Percentiles rank a stretch among this genome's conserved stretches.
Conservation (phyloP, 2,888 invertebrate species). For the Philopedon plagiatum region DNA sequence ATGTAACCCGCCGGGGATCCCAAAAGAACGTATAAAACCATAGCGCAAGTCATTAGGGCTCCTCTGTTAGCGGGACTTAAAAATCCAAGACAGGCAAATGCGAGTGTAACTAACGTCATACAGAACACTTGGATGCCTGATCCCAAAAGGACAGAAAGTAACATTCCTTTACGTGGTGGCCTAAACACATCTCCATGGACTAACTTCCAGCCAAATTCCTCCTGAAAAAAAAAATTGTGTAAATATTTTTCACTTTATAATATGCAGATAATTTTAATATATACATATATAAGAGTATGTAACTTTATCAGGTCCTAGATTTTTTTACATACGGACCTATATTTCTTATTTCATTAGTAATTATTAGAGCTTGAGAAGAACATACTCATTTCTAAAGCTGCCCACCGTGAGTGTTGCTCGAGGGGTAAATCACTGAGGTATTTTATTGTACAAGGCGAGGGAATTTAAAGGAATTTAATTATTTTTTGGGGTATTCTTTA, state of each 20-base stretch:
- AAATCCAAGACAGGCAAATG: constrained; percentile 99
- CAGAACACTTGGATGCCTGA: constrained; percentile 96
- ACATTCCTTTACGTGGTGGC: constrained; percentile 96
- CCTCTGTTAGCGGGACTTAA: constrained; percentile 98
- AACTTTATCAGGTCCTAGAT: too few relatives aligned
- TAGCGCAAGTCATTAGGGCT: constrained; percentile 97
- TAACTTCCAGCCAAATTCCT: constrained; percentile 98
- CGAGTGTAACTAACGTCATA: constrained; percentile 96
- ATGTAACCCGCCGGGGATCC: constrained; percentile 98
- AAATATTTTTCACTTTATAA: not conserved
- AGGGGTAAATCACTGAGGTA: too few relatives aligned
- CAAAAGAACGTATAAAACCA: constrained; percentile 96
- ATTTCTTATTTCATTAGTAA: not conserved
- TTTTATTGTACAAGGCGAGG: too few relatives aligned
- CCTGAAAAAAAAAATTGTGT: constrained; percentile 70
- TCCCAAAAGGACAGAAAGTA: constrained; percentile 95
- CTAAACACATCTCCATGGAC: constrained; percentile 99
- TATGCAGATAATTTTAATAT: too few relatives aligned
- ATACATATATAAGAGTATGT: too few relatives aligned
- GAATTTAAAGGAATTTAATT: too few relatives aligned
- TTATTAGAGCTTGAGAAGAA: too few relatives aligned
- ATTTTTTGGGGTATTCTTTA: too few relatives aligned
- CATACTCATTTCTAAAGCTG: too few relatives aligned
- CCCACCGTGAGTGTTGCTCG: too few relatives aligned
- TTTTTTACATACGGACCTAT: too few relatives aligned